Percentiles rank a stretch among this genome's conserved stretches.
phyloP scores from a whole-genome alignment of 2,797 vertebrate species.

The Odontamblyopus lacepedii region DNA sequence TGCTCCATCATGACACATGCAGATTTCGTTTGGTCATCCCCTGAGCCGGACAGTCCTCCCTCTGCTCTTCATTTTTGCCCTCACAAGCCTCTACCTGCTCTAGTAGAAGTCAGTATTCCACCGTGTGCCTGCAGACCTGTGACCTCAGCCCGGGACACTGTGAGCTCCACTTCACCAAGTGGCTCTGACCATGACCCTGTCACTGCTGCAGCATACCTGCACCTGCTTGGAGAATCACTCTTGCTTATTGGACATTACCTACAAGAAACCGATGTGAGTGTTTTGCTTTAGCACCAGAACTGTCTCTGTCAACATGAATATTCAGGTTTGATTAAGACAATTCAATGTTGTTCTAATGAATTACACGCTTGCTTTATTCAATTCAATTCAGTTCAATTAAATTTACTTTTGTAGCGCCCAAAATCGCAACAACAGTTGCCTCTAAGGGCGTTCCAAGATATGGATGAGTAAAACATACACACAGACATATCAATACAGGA shows the following conservation, averaged over 20 bases:
- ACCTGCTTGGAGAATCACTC: constrained; percentile 93
- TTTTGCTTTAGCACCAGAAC: background rate
- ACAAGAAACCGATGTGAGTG: constrained; percentile 89
- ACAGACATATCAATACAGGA: too few relatives aligned
- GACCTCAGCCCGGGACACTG: constrained; percentile 52
- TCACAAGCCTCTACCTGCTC: constrained; percentile 5
- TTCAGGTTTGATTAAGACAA: background rate
- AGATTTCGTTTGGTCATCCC: background rate
- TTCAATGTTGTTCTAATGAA: background rate
- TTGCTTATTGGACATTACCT: constrained; percentile 91
- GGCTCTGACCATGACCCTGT: constrained; percentile 84
- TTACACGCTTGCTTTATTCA: too few relatives aligned
- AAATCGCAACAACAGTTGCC: too few relatives aligned
- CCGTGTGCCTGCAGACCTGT: constrained; percentile 12
- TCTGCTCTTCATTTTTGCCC: background rate
- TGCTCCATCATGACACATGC: constrained; percentile 19
- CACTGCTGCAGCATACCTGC: constrained; percentile 90
- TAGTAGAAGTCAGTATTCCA: background rate
- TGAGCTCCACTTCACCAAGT: constrained; percentile 72
- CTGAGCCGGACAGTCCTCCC: background rate
- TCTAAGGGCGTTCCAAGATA: too few relatives aligned
- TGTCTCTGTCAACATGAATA: background rate
- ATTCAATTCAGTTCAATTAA: too few relatives aligned
- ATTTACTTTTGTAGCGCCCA: too few relatives aligned
- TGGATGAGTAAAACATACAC: too few relatives aligned